Evolutionary conservation across 2,113 vertebrate genomes (phyloP), one percentile per base, ranked within the genome.

Genomic region (Callipepla californica): DNA sequence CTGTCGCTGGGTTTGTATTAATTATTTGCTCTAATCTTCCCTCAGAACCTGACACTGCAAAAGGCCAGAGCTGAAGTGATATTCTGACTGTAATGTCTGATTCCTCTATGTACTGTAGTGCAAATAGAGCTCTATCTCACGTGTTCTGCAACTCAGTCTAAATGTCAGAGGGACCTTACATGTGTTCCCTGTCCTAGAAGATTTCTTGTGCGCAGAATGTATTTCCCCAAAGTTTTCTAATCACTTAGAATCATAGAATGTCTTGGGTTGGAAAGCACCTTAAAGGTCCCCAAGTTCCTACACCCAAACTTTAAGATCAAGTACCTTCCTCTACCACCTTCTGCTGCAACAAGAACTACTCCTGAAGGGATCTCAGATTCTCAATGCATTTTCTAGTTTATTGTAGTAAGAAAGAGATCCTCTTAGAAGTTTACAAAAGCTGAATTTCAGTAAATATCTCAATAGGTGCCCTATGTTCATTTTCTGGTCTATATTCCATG

Each of bases 11-110:
- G 20, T 51, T 92, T 87, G 38, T 90, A 57, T 67, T 87, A 93
- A 92, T 94, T 92, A 72, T 83, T 87, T 93, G 61, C 58, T 78
- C 68, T 94, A 63, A 88, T 83, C 65, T 85, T 62, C 66, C 38
- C 72, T 89, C 65, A 63, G 68, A 96, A 70, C 67, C 63, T 92
- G 85, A 79, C 81, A 74, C 28, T 95, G 75, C 47, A 72, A 80
- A 95, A 91, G 85, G 81, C 79, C 94, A 85, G 59, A 32, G 72
- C 26, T 83, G 81, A 70, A 95, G 90, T 86, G 57, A 83, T 75
- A 88, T 94, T 90, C 74, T 87, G 12, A 55, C 86, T 92, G 84
- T 79, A 87, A 57, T 51, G 20, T 47, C 83, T 94, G 77, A 94
- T 85, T 96, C 80, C 89, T 80, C 75, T 68, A 34, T 61, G 65